A percentile compares a stretch with the other conserved stretches of the same genome.
These are phyloP conservation scores for Drymodes brunneopygia DNA, from an alignment of 2,113 vertebrate genomes.

Conservation along the genomic window DNA sequence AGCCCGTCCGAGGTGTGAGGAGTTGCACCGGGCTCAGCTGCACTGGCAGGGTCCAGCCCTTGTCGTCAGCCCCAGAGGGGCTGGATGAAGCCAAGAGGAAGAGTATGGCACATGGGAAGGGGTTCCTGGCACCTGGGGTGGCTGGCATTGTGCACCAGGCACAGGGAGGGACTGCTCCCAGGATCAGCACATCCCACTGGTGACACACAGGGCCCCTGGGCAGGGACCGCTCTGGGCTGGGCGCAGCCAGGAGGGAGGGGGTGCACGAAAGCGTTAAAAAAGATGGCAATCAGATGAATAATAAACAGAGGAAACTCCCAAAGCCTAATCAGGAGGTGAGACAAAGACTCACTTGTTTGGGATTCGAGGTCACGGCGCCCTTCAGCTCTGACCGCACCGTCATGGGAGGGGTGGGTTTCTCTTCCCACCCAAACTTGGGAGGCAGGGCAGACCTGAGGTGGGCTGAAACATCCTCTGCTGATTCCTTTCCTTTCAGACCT, in stretches of 20 bases:
- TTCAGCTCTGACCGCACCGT: not conserved
- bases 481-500: not conserved
- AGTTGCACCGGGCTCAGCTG: not conserved
- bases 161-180: not conserved
- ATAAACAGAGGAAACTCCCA: not conserved
- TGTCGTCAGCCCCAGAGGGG: rapidly evolving
- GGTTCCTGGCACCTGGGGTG: rapidly evolving
- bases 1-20: rapidly evolving
- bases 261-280: not conserved
- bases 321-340: not conserved
- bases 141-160: rapidly evolving
- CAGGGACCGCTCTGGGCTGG: not conserved
- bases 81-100: not conserved
- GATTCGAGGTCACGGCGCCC: not conserved
- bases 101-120: rapidly evolving
- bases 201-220: rapidly evolving
- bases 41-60: too few species aligned
- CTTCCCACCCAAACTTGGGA: not conserved
- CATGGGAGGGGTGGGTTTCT: not conserved
- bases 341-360: not conserved
- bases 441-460: not conserved
- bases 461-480: not conserved
- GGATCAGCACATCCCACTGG: not conserved
- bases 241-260: not conserved
- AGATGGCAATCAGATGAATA: not conserved